Evolutionary conservation across 2,797 vertebrate genomes (phyloP).

Genomic region (Chrysolophus pictus): DNA sequence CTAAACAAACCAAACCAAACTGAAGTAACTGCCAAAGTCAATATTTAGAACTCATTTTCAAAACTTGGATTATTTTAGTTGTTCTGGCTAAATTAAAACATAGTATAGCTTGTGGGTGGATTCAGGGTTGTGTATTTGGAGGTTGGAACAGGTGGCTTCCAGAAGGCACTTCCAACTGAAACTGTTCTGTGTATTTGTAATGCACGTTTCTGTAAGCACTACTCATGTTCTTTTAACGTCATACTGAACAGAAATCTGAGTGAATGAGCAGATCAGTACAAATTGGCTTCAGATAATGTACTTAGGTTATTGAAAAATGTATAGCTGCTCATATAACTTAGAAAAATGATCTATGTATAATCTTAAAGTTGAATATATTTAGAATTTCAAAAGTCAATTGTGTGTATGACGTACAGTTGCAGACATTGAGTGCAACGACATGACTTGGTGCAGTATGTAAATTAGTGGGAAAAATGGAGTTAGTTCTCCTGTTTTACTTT

Average conservation of each 20-base stretch:
- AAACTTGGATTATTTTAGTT: neutral
- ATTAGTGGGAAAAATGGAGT: neutral
- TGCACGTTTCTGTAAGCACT: neutral
- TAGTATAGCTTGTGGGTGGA: accelerated
- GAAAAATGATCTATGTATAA: neutral
- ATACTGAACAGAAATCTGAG: neutral
- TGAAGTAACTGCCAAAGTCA: neutral
- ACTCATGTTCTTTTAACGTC: neutral
- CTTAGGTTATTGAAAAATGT: neutral
- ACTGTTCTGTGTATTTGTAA: neutral
- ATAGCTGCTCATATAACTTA: neutral
- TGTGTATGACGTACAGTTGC: neutral
- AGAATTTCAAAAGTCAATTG: accelerated
- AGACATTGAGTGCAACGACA: neutral
- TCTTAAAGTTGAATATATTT: neutral
- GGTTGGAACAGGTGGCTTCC: neutral
- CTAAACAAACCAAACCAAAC: neutral
- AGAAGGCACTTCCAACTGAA: neutral
- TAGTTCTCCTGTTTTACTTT: neutral
- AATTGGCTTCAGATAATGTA: neutral
- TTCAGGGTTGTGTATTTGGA: neutral
- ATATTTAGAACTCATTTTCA: neutral
- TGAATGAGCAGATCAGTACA: neutral
- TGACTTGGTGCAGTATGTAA: neutral
- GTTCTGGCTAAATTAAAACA: neutral